Evolutionary conservation across 92 coral and sea anemone genomes (phyloP), one percentile per base, ranked within the genome.

Genomic region (Pocillopora meandrina): DNA sequence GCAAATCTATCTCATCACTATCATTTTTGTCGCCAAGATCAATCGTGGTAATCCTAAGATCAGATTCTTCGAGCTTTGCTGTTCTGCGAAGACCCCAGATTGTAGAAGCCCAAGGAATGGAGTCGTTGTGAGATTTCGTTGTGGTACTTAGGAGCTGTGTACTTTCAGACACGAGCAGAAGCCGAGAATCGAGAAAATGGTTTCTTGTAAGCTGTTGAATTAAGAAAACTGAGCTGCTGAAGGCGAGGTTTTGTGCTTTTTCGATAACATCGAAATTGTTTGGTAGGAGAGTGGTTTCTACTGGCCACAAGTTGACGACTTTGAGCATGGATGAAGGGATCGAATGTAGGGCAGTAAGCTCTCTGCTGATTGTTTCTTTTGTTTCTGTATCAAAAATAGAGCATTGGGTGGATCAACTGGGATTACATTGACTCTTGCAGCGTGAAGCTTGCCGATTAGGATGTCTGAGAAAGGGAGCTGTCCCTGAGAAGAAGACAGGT

Each of bases 11-110:
- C 52, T 92, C 95, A 17, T 23, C 1, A 31, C 11, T 19, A 16
- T 71, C 88, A 9, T 74, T 79, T 83, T 79, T 67, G 23, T 79
- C 49, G 58, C 81, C 34, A 5, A 92, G 80, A 70, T 92, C 95
- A 72, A 92, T 81, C 2, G 81, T 19, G 3, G 73, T 83, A 7
- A 87, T 84, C 49, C 84, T 80, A 42, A 91, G 65, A 42, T 76
- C 77, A 14, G 66, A 76, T 35, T 76, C 78, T 74, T 92, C 95
- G 23, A 87, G 90, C 12, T 88, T 82, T 36, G 92, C 90, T 0
- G 95, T 90, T 85, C 95, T 71, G 34, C 88, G 80, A 9, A 92
- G 80, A 18, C 95, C 95, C 92, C 92, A 88, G 42, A 90, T 76
- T 13, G 88, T 87, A 18, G 91, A 42, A 17, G 84, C 79, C 91